Conservation (phyloP, 1,140 invertebrate genomes). For the Lepidurus arcticus region DNA sequence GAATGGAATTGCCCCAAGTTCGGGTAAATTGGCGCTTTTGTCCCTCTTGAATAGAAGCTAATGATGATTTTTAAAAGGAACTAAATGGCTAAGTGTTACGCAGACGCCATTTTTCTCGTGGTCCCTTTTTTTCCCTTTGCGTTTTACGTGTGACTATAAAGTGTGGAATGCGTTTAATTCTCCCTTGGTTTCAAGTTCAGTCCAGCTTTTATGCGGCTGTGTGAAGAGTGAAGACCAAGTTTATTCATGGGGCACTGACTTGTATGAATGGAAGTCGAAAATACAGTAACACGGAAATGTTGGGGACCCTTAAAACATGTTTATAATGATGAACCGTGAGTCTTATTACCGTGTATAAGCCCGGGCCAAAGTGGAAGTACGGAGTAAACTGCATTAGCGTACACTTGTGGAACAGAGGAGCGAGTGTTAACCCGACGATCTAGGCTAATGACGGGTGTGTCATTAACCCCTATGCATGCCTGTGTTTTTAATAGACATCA, state of each 20-base stretch:
- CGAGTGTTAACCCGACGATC: neutral
- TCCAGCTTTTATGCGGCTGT: neutral
- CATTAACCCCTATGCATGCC: constrained; percentile 9
- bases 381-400: constrained; percentile 5
- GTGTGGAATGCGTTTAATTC: constrained; percentile 21
- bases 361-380: neutral
- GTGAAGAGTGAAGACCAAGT: neutral
- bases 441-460: neutral
- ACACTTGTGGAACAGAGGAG: neutral
- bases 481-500: neutral
- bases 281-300: neutral
- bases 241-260: constrained; percentile 19
- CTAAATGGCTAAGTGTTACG: constrained; percentile 15
- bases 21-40: constrained; percentile 21
- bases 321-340: neutral
- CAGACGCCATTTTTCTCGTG: neutral
- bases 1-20: neutral
- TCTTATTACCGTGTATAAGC: neutral
- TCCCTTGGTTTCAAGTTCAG: neutral
- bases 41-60: constrained; percentile 14
- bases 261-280: constrained; percentile 13
- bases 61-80: constrained; percentile 18
- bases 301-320: constrained; percentile 7
- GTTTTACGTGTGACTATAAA: constrained; percentile 19
- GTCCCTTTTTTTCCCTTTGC: neutral